A percentile compares a stretch with the other conserved stretches of the same genome.
phyloP scores from a whole-genome alignment of 2,888 invertebrate species.

The Agrotis ipsilon region DNA sequence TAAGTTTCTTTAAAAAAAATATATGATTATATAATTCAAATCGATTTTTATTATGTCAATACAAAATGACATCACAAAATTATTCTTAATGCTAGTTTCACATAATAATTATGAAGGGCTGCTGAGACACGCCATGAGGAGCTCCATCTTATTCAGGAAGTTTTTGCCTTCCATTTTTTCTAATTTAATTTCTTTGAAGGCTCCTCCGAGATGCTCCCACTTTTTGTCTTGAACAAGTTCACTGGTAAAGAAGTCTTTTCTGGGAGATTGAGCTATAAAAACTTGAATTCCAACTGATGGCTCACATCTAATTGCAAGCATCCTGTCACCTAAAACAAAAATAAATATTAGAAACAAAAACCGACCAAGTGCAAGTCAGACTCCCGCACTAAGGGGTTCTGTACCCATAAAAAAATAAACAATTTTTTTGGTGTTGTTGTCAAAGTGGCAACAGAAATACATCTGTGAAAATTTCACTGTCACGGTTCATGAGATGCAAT shows the following conservation, averaged over 20 bases:
- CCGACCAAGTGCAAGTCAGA: background rate
- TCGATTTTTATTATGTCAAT: conserved; percentile 68
- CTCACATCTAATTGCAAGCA: conserved; percentile 97
- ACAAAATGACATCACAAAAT: conserved; percentile 63
- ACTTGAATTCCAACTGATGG: conserved; percentile 97
- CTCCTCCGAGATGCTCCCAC: conserved; percentile 98
- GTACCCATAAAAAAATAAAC: too few species aligned
- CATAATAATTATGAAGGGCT: conserved; percentile 91
- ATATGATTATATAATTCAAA: conserved; percentile 74
- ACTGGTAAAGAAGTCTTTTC: conserved; percentile 96
- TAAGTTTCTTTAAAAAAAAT: conserved; percentile 86
- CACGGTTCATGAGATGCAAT: too few species aligned
- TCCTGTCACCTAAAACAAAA: conserved; percentile 91
- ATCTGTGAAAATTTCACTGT: too few species aligned
- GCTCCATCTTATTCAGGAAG: conserved; percentile 98
- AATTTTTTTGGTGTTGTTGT: too few species aligned
- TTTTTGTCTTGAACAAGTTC: conserved; percentile 97
- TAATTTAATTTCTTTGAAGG: conserved; percentile 96
- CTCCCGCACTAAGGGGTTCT: too few species aligned
- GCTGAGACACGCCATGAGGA: conserved; percentile 97
- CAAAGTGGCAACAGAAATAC: too few species aligned
- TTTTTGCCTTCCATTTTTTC: conserved; percentile 99
- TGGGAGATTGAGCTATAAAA: conserved; percentile 96
- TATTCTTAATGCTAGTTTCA: conserved; percentile 67
- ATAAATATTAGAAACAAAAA: conserved; percentile 10